phyloP scores from a whole-genome alignment of 2,888 invertebrate genomes.

The Zootermopsis nevadensis region DNA sequence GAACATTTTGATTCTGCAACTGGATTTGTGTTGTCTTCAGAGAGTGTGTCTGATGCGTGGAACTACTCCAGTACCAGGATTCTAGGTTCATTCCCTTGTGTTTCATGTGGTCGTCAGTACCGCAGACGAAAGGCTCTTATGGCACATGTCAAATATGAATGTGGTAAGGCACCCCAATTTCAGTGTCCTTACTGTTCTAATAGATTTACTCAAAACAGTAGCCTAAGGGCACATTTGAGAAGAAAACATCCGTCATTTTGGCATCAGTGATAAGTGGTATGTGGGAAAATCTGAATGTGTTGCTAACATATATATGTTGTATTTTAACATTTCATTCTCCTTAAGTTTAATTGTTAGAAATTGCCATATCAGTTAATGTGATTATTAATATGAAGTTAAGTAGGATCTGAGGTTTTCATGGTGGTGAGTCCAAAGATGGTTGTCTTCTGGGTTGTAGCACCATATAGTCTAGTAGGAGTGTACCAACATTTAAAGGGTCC shows the following conservation, averaged over 20 bases:
- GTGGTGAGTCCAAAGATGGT: no score
- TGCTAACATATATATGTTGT: no score
- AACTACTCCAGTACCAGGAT: neutral
- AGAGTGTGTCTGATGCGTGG: neutral
- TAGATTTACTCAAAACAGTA: conserved; percentile 19
- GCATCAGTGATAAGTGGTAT: no score
- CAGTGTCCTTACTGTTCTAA: conserved; percentile 59
- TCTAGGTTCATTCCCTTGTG: conserved; percentile 5
- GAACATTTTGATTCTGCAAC: neutral
- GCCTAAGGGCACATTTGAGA: conserved; percentile 47
- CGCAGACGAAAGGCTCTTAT: conserved; percentile 47
- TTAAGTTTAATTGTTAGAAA: no score
- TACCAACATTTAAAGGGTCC: no score
- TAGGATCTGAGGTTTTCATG: no score
- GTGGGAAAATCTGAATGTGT: neutral
- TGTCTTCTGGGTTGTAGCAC: no score
- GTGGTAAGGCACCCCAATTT: conserved; percentile 58
- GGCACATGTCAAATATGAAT: conserved; percentile 52
- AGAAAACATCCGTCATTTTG: conserved; percentile 29
- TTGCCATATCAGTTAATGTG: no score
- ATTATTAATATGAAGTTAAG: no score
- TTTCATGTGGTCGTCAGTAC: conserved; percentile 48
- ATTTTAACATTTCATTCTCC: no score
- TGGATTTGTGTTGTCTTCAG: neutral
- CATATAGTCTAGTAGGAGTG: no score